phyloP scores from a whole-genome alignment of 1,140 invertebrate species.

The Cydia pomonella region DNA sequence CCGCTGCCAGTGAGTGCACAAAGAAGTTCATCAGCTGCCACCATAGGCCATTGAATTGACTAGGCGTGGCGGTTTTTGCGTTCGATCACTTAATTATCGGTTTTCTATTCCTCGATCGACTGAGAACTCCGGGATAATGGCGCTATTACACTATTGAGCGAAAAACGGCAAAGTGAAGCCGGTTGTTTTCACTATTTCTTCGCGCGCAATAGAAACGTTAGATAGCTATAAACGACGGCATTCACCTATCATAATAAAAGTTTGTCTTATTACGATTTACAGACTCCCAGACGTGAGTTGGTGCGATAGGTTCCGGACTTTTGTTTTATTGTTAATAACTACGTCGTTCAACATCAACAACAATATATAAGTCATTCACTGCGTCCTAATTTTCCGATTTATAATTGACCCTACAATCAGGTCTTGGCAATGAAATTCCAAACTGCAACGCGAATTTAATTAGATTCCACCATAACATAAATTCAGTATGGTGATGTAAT shows the following conservation, averaged over 20 bases:
- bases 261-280: constrained; percentile 23
- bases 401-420: neutral
- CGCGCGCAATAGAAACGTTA: constrained; percentile 47
- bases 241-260: constrained; percentile 39
- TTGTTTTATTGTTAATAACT: constrained; percentile 28
- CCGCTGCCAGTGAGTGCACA: neutral
- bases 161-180: constrained; percentile 47
- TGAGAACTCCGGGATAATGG: constrained; percentile 67
- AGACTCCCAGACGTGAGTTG: neutral
- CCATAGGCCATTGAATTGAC: constrained; percentile 23
- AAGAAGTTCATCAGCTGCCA: constrained; percentile 7
- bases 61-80: constrained; percentile 43
- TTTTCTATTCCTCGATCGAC: constrained; percentile 64
- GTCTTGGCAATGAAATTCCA: neutral
- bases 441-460: neutral
- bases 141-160: constrained; percentile 45
- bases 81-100: constrained; percentile 52
- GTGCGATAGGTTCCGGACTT: constrained; percentile 13
- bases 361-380: too few relatives aligned
- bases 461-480: neutral
- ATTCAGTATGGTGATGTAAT: neutral
- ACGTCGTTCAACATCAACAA: neutral
- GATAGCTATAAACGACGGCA: constrained; percentile 39
- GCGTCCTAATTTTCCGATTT: neutral
- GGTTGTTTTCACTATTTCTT: constrained; percentile 63